These are phyloP conservation scores for Adelosebastes latens DNA, from an alignment of 2,797 vertebrate genomes.

Conservation along the genomic window DNA sequence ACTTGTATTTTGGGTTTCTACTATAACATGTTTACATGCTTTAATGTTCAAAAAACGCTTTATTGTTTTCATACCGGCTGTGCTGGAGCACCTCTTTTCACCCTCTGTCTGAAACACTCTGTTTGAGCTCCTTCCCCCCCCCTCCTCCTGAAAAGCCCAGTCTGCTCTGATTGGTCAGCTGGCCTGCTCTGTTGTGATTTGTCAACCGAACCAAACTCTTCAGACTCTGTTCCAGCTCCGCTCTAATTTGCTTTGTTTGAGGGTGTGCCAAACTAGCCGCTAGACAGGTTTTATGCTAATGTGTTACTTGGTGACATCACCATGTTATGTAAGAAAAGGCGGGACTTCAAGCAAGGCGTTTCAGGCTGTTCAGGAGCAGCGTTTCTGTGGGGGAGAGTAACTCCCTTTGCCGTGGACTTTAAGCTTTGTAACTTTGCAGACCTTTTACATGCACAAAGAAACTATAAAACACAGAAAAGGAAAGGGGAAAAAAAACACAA, in stretches of 20 bases:
- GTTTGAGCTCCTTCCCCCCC: no score
- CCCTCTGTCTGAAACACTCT: no score
- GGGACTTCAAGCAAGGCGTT: not conserved
- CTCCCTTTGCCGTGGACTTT: no score
- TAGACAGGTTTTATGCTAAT: no score
- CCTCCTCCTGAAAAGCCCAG: not conserved
- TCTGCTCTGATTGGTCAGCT: not conserved
- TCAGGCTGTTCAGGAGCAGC: no score
- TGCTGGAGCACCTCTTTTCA: no score
- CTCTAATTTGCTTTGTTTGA: not conserved
- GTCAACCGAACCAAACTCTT: not conserved
- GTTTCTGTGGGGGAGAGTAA: no score
- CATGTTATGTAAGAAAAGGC: not conserved
- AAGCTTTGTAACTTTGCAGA: no score
- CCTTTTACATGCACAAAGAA: no score
- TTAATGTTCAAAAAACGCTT: not conserved
- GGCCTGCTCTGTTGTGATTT: not conserved
- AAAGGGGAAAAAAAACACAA: not conserved
- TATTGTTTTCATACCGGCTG: not conserved
- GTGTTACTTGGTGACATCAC: no score
- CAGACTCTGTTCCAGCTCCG: rapidly evolving
- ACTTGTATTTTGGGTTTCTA: not conserved
- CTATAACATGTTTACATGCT: not conserved
- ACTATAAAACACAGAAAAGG: no score
- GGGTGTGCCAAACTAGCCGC: rapidly evolving